A percentile compares a stretch with the other conserved stretches of the same genome.
These are phyloP conservation scores for Platycercus adscitus DNA, from an alignment of 2,113 vertebrate genomes.

Conservation along the genomic window DNA sequence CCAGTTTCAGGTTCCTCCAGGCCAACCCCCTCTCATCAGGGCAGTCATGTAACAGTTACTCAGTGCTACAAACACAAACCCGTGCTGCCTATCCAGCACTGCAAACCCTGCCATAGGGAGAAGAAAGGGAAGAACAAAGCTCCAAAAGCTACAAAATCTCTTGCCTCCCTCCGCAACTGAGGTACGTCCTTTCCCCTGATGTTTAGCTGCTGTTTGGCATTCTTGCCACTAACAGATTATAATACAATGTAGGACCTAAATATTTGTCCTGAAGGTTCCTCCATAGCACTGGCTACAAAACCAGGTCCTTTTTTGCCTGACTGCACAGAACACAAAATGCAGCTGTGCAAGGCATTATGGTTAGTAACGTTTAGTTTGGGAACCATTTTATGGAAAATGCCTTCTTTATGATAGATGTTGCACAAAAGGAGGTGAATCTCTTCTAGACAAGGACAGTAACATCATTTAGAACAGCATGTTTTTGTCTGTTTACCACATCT, in stretches of 20 bases:
- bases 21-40: too few species aligned
- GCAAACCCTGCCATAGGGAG: neutral
- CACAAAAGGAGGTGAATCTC: neutral
- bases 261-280: neutral
- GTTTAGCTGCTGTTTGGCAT: neutral
- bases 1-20: neutral
- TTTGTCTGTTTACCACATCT: neutral
- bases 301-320: neutral
- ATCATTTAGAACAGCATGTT: neutral
- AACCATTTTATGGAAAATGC: neutral
- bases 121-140: neutral
- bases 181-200: neutral
- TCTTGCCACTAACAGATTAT: neutral
- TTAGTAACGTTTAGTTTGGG: neutral
- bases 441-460: neutral
- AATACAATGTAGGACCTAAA: neutral
- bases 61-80: neutral
- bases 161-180: neutral
- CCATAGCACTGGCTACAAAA: neutral
- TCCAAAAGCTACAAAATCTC: neutral
- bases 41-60: neutral
- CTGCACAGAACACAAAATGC: neutral
- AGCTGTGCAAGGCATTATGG: neutral
- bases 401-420: neutral
- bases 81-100: neutral